These are phyloP conservation scores for Lacerta bilineata DNA, from an alignment of 2,797 vertebrate genomes.

Conservation along the genomic window DNA sequence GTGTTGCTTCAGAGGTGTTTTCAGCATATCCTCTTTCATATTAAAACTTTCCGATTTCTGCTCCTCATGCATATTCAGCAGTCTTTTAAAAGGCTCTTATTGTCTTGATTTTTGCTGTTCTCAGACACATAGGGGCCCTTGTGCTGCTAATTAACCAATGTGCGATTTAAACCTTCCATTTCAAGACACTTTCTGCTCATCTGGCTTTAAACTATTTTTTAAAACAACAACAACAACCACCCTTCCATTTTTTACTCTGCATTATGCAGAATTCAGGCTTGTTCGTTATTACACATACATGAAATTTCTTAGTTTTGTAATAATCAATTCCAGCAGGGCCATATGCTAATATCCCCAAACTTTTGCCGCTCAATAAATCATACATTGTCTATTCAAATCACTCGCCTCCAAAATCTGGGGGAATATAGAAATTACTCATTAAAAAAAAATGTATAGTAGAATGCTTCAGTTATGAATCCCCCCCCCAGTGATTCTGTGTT, in stretches of 20 bases:
- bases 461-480: neutral
- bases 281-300: neutral
- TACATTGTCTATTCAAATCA: neutral
- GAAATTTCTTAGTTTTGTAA: neutral
- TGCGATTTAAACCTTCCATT: neutral
- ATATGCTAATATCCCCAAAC: neutral
- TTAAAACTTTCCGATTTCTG: neutral
- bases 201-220: neutral
- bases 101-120: neutral
- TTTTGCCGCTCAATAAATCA: neutral
- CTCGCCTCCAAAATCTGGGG: neutral
- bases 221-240: no score
- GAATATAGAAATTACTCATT: no score
- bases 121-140: neutral
- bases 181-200: neutral
- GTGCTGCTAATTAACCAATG: neutral
- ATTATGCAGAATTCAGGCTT: neutral
- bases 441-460: neutral
- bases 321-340: neutral
- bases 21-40: neutral
- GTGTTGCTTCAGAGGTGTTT: neutral
- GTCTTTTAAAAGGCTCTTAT: neutral
- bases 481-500: neutral
- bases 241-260: neutral
- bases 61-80: neutral